phyloP scores from a whole-genome alignment of 2,888 invertebrate genomes.

The Teleogryllus oceanicus region DNA sequence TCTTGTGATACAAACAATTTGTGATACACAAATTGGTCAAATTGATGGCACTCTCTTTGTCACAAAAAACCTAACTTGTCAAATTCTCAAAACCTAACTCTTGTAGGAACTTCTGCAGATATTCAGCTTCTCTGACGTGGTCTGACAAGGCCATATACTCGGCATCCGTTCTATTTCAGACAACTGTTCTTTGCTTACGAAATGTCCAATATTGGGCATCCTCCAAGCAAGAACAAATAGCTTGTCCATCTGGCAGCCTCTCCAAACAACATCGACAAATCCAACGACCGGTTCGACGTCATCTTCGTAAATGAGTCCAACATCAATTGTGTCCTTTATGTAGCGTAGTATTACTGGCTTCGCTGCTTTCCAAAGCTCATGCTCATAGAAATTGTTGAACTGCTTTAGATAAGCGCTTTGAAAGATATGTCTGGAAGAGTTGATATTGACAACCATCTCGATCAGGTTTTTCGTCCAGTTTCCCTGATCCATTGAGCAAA shows the following conservation, averaged over 20 bases:
- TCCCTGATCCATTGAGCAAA: no score
- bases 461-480: no score
- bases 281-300: slow-evolving; percentile 35
- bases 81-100: not conserved
- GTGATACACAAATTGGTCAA: no score
- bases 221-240: slow-evolving; percentile 34
- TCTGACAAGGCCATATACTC: slow-evolving; percentile 33
- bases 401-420: not conserved
- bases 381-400: no score
- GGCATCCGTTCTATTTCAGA: slow-evolving; percentile 37
- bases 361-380: slow-evolving; percentile 41
- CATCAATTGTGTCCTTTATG: slow-evolving; percentile 39
- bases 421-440: not conserved
- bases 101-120: slow-evolving; percentile 31
- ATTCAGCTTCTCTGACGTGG: slow-evolving; percentile 29
- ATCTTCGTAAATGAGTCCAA: not conserved
- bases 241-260: slow-evolving; percentile 37
- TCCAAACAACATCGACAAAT: slow-evolving; percentile 42
- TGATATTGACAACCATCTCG: no score
- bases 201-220: not conserved
- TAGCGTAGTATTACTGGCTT: slow-evolving; percentile 43
- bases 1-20: not conserved
- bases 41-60: not conserved
- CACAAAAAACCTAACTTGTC: not conserved
- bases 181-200: slow-evolving; percentile 35